Conservation (phyloP, 2,113 vertebrate species). For the Microtus richardsoni region DNA sequence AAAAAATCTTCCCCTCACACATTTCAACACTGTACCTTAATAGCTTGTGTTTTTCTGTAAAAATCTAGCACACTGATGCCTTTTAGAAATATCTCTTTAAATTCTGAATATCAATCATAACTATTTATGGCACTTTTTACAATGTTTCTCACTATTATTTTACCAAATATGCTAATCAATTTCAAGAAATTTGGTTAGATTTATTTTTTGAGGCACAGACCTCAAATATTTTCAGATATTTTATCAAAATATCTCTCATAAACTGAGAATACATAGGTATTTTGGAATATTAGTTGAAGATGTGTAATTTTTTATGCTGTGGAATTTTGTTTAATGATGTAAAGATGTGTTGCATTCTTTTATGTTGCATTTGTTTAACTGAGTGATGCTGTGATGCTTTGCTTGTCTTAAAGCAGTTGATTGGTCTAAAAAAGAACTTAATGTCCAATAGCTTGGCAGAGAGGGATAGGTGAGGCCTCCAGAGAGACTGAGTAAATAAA, state of each 20-base stretch:
- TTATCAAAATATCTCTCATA: background rate
- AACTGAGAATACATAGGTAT: background rate
- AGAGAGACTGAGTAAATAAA: background rate
- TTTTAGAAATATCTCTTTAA: background rate
- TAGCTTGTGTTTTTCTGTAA: background rate
- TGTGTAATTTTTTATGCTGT: background rate
- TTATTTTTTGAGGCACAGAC: background rate
- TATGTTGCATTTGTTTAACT: background rate
- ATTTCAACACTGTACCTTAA: background rate
- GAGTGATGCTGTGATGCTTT: background rate
- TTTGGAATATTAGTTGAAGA: background rate
- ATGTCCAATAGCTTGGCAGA: background rate
- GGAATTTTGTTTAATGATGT: background rate
- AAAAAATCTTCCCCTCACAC: background rate
- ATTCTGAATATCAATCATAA: background rate
- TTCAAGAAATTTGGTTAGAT: background rate
- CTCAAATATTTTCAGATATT: background rate
- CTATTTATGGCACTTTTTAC: background rate
- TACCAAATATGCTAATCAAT: background rate
- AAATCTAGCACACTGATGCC: background rate
- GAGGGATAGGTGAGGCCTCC: too few species aligned
- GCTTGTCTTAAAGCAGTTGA: background rate
- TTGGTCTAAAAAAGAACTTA: background rate
- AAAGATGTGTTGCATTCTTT: background rate
- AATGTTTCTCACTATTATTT: background rate